Conservation (phyloP, 2,113 vertebrate species). For the Semicossyphus pulcher region DNA sequence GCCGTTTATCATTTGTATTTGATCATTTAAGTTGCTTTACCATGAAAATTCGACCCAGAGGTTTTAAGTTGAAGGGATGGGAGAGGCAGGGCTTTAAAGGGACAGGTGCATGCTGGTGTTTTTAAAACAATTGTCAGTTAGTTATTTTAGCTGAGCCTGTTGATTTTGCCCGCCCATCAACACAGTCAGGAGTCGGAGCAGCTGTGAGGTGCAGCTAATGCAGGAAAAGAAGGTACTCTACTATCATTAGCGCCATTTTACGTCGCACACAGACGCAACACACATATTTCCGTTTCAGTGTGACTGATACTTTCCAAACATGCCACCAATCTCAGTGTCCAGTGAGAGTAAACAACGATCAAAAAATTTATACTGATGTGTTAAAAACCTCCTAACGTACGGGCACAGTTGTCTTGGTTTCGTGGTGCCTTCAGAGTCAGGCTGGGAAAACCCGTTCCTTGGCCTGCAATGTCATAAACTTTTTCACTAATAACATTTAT, state of each 20-base stretch:
- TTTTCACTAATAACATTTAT: no score
- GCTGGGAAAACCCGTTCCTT: no score
- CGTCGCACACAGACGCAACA: not conserved
- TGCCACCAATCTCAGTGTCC: not conserved
- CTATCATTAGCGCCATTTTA: not conserved
- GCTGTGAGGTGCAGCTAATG: not conserved
- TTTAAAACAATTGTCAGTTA: not conserved
- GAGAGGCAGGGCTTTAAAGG: not conserved
- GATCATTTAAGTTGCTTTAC: conserved; percentile 58
- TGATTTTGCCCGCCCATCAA: not conserved
- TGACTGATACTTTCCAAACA: not conserved
- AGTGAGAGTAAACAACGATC: not conserved
- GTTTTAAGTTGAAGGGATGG: not conserved
- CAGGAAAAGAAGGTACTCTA: not conserved
- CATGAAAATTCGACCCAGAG: conserved; percentile 19
- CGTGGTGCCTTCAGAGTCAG: no score
- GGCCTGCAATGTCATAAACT: not conserved
- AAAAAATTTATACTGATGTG: no score
- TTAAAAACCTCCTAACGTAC: no score
- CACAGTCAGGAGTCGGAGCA: not conserved
- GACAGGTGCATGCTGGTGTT: not conserved
- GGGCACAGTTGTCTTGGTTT: no score
- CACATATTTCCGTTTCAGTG: not conserved
- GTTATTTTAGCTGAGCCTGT: not conserved
- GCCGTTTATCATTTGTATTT: conserved; percentile 59